A percentile compares a stretch with the other conserved stretches of the same genome.
Evolutionary conservation across 2,888 invertebrate species (phyloP).

Genomic region (Drosophila hamatofila): DNA sequence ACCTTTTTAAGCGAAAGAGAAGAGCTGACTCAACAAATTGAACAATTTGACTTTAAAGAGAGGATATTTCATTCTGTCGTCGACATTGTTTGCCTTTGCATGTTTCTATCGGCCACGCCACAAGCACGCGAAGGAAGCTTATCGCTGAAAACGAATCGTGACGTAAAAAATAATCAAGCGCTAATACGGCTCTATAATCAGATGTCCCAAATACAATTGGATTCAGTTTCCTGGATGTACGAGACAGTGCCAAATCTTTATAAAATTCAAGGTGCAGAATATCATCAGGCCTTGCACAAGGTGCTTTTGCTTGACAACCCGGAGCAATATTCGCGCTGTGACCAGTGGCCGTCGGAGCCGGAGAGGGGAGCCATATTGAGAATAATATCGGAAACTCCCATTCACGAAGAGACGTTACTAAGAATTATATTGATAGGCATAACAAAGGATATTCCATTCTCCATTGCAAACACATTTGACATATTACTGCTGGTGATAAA

Average conservation of each 20-base stretch:
- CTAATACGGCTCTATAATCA: constrained; percentile 83
- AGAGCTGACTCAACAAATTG: constrained; percentile 88
- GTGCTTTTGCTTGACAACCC: constrained; percentile 91
- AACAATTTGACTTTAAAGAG: constrained; percentile 90
- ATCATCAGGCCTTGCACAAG: constrained; percentile 92
- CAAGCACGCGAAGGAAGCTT: constrained; percentile 89
- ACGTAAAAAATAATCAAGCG: constrained; percentile 81
- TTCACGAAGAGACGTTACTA: constrained; percentile 93
- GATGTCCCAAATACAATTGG: constrained; percentile 91
- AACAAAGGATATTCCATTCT: constrained; percentile 91
- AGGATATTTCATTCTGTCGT: constrained; percentile 93
- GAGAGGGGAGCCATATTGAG: constrained; percentile 92
- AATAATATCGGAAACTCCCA: constrained; percentile 94
- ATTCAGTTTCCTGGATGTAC: constrained; percentile 95
- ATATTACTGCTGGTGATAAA: constrained; percentile 93
- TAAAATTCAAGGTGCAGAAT: constrained; percentile 90
- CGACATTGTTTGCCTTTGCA: constrained; percentile 94
- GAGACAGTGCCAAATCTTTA: constrained; percentile 91
- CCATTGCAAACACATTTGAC: constrained; percentile 93
- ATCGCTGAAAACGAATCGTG: constrained; percentile 86
- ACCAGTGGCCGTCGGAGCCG: constrained; percentile 96
- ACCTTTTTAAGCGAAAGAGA: constrained; percentile 89
- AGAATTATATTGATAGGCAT: constrained; percentile 92
- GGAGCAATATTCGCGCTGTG: constrained; percentile 92
- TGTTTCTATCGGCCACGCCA: constrained; percentile 91